These are phyloP conservation scores for Colletes collaris DNA, from an alignment of 2,888 invertebrate species.

Conservation along the genomic window DNA sequence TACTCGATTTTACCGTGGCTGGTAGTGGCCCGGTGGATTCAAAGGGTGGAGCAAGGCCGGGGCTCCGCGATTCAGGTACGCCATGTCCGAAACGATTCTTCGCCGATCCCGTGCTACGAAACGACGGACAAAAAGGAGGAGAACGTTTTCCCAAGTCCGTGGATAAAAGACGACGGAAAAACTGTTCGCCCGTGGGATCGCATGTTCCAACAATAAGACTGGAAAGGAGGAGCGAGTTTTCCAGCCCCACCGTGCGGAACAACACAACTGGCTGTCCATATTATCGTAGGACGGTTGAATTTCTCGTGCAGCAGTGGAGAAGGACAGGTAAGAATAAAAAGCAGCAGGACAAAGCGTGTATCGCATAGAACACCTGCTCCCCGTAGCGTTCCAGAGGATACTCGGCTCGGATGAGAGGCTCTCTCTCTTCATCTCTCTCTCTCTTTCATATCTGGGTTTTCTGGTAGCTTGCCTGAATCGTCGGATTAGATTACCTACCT, in stretches of 20 bases:
- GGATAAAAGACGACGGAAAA: slow-evolving; percentile 21
- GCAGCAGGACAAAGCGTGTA: slow-evolving; percentile 49
- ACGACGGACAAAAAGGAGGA: background rate
- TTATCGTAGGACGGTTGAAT: slow-evolving; percentile 52
- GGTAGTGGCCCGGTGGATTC: slow-evolving; percentile 20
- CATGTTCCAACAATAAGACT: background rate
- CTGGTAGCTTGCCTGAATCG: slow-evolving; percentile 30
- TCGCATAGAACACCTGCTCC: slow-evolving; percentile 64
- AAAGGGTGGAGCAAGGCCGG: slow-evolving; percentile 40
- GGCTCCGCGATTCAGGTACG: background rate
- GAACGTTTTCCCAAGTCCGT: slow-evolving; percentile 2
- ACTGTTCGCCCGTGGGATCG: background rate
- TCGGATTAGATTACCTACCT: slow-evolving; percentile 21
- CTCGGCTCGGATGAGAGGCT: slow-evolving; percentile 31
- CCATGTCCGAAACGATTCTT: slow-evolving; percentile 19
- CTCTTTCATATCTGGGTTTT: slow-evolving; percentile 35
- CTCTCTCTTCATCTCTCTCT: slow-evolving; percentile 34
- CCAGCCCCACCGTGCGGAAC: slow-evolving; percentile 8
- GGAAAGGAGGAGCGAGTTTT: slow-evolving; percentile 3
- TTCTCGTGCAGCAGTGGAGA: slow-evolving; percentile 39
- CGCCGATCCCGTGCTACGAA: background rate
- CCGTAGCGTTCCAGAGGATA: slow-evolving; percentile 33
- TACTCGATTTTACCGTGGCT: slow-evolving; percentile 42
- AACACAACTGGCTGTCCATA: slow-evolving; percentile 23
- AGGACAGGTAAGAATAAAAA: slow-evolving; percentile 50